Conservation (phyloP, 2,113 vertebrate genomes). For the Elephantulus edwardii region DNA sequence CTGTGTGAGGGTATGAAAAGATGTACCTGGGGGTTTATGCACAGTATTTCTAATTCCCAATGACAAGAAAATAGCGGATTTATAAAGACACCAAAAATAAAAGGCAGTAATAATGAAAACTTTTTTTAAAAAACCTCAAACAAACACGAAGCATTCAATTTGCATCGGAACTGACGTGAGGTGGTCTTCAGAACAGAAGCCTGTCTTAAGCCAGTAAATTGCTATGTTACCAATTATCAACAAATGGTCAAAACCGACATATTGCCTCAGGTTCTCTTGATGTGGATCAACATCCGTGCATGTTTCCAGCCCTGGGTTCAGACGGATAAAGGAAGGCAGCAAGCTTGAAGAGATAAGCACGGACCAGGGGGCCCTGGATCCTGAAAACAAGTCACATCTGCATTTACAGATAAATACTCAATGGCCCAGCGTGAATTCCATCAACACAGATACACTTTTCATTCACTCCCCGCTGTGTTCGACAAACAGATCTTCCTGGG, state of each 20-base stretch:
- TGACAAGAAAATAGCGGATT: background rate
- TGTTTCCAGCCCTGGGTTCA: background rate
- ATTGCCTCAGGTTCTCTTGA: background rate
- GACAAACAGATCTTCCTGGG: background rate
- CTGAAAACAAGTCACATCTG: background rate
- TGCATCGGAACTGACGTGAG: no score
- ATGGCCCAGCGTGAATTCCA: background rate
- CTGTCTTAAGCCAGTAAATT: background rate
- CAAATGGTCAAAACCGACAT: rapidly evolving
- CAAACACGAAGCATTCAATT: no score
- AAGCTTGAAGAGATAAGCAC: background rate
- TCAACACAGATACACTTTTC: background rate
- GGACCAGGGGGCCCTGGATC: background rate
- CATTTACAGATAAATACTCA: background rate
- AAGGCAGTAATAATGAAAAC: background rate
- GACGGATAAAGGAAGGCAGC: background rate
- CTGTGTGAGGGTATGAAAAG: background rate
- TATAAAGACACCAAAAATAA: background rate
- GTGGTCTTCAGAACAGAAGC: background rate
- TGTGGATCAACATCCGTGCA: background rate
- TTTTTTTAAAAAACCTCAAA: no score
- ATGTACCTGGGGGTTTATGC: background rate
- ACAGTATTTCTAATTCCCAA: background rate
- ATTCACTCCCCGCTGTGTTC: background rate
- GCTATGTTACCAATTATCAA: background rate